Percentiles rank a stretch among this genome's conserved stretches.
Conservation (phyloP, 2,113 vertebrate species). For the Rhea americana region DNA sequence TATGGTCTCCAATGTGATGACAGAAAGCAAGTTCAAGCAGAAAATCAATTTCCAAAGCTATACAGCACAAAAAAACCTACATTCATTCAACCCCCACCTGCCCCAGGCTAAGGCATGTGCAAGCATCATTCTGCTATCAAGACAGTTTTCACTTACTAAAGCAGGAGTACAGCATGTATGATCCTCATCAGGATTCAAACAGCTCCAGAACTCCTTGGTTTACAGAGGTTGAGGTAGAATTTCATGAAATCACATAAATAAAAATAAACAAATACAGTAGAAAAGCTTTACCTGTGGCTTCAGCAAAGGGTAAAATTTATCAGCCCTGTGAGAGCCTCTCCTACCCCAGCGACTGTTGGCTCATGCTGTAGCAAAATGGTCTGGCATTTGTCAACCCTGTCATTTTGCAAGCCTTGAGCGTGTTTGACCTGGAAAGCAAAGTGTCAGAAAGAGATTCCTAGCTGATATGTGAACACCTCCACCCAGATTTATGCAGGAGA, state of each 20-base stretch:
- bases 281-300: slow-evolving; percentile 15
- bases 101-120: background rate
- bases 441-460: background rate
- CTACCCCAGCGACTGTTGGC: background rate
- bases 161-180: background rate
- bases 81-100: background rate
- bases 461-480: background rate
- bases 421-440: background rate
- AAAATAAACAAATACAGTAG: background rate
- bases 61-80: background rate
- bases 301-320: background rate
- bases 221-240: background rate
- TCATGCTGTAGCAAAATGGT: background rate
- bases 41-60: background rate
- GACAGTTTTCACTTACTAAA: background rate
- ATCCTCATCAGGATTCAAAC: background rate
- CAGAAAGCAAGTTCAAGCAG: background rate
- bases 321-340: background rate
- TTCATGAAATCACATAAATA: background rate
- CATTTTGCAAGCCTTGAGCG: background rate
- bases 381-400: background rate
- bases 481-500: background rate
- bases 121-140: background rate
- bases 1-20: background rate
- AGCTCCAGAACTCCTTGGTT: background rate